Percentiles rank a stretch among this genome's conserved stretches.
These are phyloP conservation scores for Anadara kagoshimensis DNA, from an alignment of 1,140 invertebrate species.

Conservation along the genomic window DNA sequence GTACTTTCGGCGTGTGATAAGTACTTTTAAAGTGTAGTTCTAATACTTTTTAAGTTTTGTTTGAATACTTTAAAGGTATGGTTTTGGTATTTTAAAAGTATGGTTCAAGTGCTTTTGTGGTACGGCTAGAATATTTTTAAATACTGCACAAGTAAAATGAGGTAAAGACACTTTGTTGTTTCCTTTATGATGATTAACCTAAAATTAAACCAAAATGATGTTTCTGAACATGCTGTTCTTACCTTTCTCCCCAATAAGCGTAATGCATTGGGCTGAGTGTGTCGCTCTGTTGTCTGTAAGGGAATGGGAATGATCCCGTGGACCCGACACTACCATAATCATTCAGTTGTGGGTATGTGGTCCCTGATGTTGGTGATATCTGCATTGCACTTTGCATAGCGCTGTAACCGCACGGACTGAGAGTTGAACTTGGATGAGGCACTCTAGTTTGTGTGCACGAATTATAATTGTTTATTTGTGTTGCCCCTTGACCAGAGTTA, in stretches of 20 bases:
- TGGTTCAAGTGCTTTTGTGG: too few species aligned
- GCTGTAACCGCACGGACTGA: constrained; percentile 52
- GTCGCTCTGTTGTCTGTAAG: constrained; percentile 64
- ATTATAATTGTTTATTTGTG: constrained; percentile 58
- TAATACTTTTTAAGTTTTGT: too few species aligned
- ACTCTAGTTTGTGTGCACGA: constrained; percentile 61
- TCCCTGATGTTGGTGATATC: constrained; percentile 52
- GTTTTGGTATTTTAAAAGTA: too few species aligned
- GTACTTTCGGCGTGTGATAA: too few species aligned
- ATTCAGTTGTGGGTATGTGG: constrained; percentile 58
- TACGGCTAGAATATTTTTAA: too few species aligned
- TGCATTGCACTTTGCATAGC: constrained; percentile 57
- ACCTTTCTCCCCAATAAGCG: constrained; percentile 68
- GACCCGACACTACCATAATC: constrained; percentile 56
- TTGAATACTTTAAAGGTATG: too few species aligned
- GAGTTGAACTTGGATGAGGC: constrained; percentile 45
- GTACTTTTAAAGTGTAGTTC: too few species aligned
- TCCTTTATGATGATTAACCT: too few species aligned
- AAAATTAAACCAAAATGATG: too few species aligned
- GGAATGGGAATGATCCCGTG: constrained; percentile 57
- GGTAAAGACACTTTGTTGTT: too few species aligned
- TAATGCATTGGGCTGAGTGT: constrained; percentile 61
- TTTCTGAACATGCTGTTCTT: constrained; percentile 8
- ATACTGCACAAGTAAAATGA: too few species aligned
- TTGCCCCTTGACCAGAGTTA: constrained; percentile 40